Base-by-base conservation (phyloP, 2,113 vertebrate species). In the Manacus vitellinus region DNA sequence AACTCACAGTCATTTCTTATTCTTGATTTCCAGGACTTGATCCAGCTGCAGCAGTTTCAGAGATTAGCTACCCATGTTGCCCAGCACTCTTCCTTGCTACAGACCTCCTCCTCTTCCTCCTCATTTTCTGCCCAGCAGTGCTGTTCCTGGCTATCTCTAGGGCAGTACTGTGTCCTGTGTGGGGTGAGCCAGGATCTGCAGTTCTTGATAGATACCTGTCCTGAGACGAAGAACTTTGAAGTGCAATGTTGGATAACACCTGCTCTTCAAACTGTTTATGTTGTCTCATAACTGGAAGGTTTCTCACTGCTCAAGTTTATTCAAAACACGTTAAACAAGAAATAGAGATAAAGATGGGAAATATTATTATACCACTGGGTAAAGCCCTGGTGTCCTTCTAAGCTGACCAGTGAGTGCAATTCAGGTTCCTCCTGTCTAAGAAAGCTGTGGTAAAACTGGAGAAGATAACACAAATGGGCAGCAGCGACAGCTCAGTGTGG, bases 111-210 rank as follows among this genome's bases (percentile, higher is more conserved):
- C 24, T 35, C 27, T 51, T 62, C 24, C 30, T 75, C 6, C 6
- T 14, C 44, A 17, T n/a, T 75, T 74, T 46, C 22, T 2, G 1
- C 21, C 10, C 28, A 41, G 61, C 12, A 43, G 8, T 33, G 21
- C 21, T 43, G 31, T 24, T 58, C 25, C 37, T 25, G 6, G 19
- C 6, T 37, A 4, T 49, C 54, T 55, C 14, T 47, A 65, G 30
- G 24, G 15, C 35, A 55, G 12, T 24, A 21, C 11, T 56, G 10
- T 0, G 0, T 37, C 58, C 28, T 31, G 4, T 4, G 31, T 37
- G 22, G 17, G 18, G 11, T 25, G 28, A 78, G 8, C 22, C 75
- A 79, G 47, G 37, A 51, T 44, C n/a, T 58, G 11, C n/a, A 58
- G 51, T 10, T 88, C 22, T 49, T 35, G 20, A 31, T 6, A 56